Evolutionary conservation across 2,113 vertebrate species (phyloP).

Genomic region (Gadus chalcogrammus): DNA sequence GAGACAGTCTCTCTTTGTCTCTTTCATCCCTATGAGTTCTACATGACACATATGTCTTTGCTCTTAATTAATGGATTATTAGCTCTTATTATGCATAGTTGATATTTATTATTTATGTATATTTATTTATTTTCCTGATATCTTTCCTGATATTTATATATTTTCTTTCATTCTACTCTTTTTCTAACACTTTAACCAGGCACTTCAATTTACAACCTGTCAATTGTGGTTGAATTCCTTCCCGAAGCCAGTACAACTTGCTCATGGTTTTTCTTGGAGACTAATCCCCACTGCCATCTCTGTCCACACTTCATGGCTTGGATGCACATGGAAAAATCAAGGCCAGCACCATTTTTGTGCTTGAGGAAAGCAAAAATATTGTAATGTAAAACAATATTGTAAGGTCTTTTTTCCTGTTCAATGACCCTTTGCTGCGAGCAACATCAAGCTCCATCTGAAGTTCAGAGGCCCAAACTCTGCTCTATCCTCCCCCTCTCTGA

Average conservation of each 20-base stretch:
- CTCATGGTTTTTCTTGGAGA: constrained; percentile 37
- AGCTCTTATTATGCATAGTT: no score
- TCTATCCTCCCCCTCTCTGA: constrained; percentile 34
- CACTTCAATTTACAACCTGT: no score
- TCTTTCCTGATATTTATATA: constrained; percentile 3
- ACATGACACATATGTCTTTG: constrained; percentile 28
- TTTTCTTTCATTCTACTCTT: constrained; percentile 27
- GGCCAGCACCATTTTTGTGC: constrained; percentile 20
- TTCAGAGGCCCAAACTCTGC: constrained; percentile 49
- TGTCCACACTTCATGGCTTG: constrained; percentile 52
- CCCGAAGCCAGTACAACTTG: constrained; percentile 15
- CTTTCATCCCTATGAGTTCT: constrained; percentile 1
- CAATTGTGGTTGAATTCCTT: constrained; percentile 32
- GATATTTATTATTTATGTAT: constrained; percentile 27
- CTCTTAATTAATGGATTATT: neutral
- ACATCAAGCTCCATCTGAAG: constrained; percentile 27
- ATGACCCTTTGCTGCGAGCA: constrained; percentile 10
- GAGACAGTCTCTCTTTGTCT: constrained; percentile 17
- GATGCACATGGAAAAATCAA: constrained; percentile 59
- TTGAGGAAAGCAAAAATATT: constrained; percentile 17
- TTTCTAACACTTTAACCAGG: constrained; percentile 11
- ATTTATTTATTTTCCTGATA: constrained; percentile 43
- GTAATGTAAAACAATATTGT: neutral
- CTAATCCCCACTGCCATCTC: constrained; percentile 40
- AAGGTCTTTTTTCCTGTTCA: constrained; percentile 39